Percentiles rank a stretch among this genome's conserved stretches.
phyloP scores from a whole-genome alignment of 2,113 vertebrate genomes.

The Pithys albifrons region DNA sequence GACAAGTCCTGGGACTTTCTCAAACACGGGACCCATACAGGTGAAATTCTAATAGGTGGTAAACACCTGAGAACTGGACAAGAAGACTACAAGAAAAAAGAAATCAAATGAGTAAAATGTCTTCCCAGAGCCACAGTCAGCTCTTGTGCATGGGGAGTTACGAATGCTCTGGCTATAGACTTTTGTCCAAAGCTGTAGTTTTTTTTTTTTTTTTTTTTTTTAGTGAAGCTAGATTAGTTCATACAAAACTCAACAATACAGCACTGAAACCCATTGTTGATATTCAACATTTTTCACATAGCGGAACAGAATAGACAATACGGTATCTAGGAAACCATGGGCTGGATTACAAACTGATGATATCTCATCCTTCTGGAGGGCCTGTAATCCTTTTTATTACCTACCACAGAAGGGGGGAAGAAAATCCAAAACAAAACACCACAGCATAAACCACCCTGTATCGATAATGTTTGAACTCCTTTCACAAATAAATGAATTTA shows the following conservation, averaged over 20 bases:
- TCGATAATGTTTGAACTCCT: constrained; percentile 82
- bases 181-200: constrained; percentile 96
- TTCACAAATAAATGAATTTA: constrained; percentile 75
- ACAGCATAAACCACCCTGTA: constrained; percentile 76
- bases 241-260: constrained; percentile 99
- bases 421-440: constrained; percentile 64
- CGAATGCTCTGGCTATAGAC: constrained; percentile 97
- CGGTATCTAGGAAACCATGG: constrained; percentile 98
- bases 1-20: constrained; percentile 77
- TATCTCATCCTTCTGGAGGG: constrained; percentile 92
- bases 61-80: constrained; percentile 78
- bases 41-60: constrained; percentile 69
- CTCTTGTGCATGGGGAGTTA: constrained; percentile 91
- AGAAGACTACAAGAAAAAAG: constrained; percentile 73
- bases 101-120: constrained; percentile 81
- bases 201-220: constrained; percentile 79
- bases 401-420: constrained; percentile 79
- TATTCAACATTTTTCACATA: constrained; percentile 99
- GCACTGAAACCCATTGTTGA: constrained; percentile 99
- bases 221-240: constrained; percentile 99
- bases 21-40: constrained; percentile 70
- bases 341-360: constrained; percentile 97
- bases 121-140: constrained; percentile 88
- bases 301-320: constrained; percentile 99
- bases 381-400: constrained; percentile 95